Evolutionary conservation across 2,888 invertebrate genomes (phyloP), one percentile per base, ranked within the genome.

Genomic region (Spisula subtruncata): DNA sequence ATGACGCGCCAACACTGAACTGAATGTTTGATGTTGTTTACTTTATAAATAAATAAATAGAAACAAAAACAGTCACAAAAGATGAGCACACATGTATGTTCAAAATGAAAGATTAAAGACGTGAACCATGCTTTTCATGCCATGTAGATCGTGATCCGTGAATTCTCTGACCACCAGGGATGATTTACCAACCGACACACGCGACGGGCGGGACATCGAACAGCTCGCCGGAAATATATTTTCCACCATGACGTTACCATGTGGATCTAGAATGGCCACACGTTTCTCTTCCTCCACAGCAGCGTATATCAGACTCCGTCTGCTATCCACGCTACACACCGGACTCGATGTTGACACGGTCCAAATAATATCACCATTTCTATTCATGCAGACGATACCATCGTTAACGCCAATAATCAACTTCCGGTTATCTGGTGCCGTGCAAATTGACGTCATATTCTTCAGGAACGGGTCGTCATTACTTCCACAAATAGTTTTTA

Each of bases 291-390:
- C 71, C 85, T 92, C 92, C 0, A 92, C 35, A 16, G 90, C 90
- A 25, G 89, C 89, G 35, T 89, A 92, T 5, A 92, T 80, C 71
- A 91, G 80, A 0, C 91, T 88, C n/a, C 89, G 89, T 51, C 86
- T 89, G 54, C 88, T 86, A 56, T 91, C 91, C 16, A 92, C 85
- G 71, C 92, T 92, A 60, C 56, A 82, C 18, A 90, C 92, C 12
- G 81, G 80, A 41, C 83, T 83, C n/a, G 79, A 82, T 29, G 90
- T 90, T 14, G 81, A 80, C 48, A 83, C 66, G 1, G 89, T 88
- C 92, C 92, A 92, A 48, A 92, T 91, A 83, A 92, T 90, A 82
- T 92, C 92, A n/a, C 92, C 92, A 41, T 89, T 89, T 20, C 91
- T 86, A 35, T 87, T 91, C 48, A 92, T 41, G 85, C 91, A 91